Percentiles rank a stretch among this genome's conserved stretches.
phyloP scores from a whole-genome alignment of 53 echinoderm and acorn worm species.

The Zoroaster sp. region DNA sequence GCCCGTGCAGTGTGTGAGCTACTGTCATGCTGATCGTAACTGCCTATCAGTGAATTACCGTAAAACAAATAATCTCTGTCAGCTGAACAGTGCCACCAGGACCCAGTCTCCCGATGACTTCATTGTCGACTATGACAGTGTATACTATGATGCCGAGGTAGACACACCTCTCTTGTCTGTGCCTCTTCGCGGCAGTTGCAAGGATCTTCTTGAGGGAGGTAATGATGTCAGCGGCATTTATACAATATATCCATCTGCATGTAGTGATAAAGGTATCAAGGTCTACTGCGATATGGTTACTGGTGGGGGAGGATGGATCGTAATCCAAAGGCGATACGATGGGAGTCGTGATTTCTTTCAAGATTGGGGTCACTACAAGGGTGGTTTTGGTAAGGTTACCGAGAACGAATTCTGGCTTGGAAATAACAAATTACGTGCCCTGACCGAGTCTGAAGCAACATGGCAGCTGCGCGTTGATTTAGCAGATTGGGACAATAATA shows the following conservation, averaged over 20 bases:
- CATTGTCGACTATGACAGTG: background rate
- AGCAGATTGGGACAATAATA: background rate
- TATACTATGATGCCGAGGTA: background rate
- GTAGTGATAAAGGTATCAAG: background rate
- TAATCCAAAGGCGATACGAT: background rate
- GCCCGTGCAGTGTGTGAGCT: background rate
- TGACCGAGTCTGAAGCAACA: background rate
- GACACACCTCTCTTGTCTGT: background rate
- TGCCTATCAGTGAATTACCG: slow-evolving; percentile 2
- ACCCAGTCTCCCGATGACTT: background rate
- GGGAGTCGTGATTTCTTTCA: background rate
- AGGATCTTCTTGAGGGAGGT: background rate
- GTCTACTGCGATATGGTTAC: slow-evolving; percentile 26
- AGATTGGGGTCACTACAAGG: background rate
- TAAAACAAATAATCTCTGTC: background rate
- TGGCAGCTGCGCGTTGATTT: background rate
- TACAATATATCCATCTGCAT: background rate
- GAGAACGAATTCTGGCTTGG: slow-evolving; percentile 8
- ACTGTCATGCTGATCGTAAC: background rate
- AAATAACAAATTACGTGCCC: background rate
- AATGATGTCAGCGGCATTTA: background rate
- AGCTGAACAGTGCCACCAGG: background rate
- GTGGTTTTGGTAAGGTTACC: background rate
- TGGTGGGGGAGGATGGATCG: slow-evolving; percentile 9
- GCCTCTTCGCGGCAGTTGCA: background rate